These are phyloP conservation scores for Leucopternis melanops DNA, from an alignment of 2,113 vertebrate genomes.

Conservation along the genomic window DNA sequence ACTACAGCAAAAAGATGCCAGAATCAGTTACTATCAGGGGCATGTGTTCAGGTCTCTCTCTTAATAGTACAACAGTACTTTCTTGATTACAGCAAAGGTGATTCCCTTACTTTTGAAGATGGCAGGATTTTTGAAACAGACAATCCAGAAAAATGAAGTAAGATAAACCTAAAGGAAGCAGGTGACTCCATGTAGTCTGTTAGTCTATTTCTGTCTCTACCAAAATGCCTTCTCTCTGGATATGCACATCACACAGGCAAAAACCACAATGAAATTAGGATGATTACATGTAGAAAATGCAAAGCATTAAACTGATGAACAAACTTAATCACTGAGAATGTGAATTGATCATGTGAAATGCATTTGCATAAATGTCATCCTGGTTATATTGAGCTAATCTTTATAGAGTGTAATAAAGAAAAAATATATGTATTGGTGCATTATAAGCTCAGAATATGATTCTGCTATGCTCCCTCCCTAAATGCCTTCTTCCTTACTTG, in stretches of 20 bases:
- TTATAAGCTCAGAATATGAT: not conserved
- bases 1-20: not conserved
- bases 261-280: not conserved
- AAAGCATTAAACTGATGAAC: not conserved
- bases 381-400: not conserved
- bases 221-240: not conserved
- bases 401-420: not conserved
- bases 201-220: not conserved
- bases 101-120: not conserved
- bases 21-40: not conserved
- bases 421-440: not conserved
- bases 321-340: not conserved
- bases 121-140: not conserved
- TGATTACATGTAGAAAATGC: not conserved
- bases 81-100: not conserved
- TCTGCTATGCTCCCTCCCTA: not conserved
- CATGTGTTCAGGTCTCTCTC: fast-evolving
- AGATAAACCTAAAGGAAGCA: not conserved
- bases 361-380: not conserved
- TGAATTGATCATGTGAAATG: not conserved
- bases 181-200: not conserved
- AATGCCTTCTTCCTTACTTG: not conserved
- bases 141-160: not conserved
- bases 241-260: not conserved
- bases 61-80: not conserved